A percentile compares a stretch with the other conserved stretches of the same genome.
Evolutionary conservation across 2,888 invertebrate species (phyloP).

Genomic region (Alentia gelatinosa): DNA sequence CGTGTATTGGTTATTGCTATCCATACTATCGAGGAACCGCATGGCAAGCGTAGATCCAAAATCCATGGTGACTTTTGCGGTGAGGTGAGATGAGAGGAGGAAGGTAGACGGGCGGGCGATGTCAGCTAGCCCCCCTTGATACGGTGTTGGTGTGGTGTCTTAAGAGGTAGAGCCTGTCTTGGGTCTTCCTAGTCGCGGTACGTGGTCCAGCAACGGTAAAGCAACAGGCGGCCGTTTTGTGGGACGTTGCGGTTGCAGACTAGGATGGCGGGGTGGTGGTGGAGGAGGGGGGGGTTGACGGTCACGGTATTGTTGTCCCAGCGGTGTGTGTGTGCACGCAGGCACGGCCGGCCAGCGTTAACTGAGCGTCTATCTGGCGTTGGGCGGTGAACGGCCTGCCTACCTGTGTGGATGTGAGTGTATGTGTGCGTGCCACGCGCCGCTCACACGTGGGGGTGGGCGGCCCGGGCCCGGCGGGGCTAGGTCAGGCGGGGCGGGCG

Average conservation of each 20-base stretch:
- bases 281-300: background rate
- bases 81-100: background rate
- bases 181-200: too few species aligned
- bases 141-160: background rate
- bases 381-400: too few species aligned
- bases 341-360: too few species aligned
- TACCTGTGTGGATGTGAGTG: background rate
- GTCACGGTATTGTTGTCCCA: background rate
- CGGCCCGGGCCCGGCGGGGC: too few species aligned
- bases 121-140: too few species aligned
- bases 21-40: background rate
- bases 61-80: background rate
- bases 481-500: too few species aligned
- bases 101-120: background rate
- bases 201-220: background rate
- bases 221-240: background rate
- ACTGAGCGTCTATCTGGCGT: too few species aligned
- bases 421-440: background rate
- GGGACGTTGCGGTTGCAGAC: too few species aligned
- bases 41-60: constrained; percentile 45
- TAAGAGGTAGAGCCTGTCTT: too few species aligned
- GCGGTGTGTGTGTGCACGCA: background rate
- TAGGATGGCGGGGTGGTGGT: background rate
- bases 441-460: background rate
- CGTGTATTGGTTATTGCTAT: constrained; percentile 20